phyloP scores from a whole-genome alignment of 1,140 invertebrate genomes.

The Sarcophaga bullata region DNA sequence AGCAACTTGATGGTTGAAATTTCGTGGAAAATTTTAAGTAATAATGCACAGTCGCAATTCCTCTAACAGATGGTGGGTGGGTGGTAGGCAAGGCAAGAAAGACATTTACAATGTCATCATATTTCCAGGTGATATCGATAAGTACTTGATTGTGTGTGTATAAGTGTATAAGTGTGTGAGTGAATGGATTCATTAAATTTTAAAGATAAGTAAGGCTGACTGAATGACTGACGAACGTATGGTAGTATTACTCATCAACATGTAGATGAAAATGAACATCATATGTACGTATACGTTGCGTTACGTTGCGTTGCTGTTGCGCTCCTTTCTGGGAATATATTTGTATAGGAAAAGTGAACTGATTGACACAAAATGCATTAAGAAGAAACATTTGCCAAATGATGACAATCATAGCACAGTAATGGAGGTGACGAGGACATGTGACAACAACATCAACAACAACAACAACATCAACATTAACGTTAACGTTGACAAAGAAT shows the following conservation, averaged over 20 bases:
- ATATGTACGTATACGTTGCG: not conserved
- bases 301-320: too few species aligned
- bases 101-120: too few species aligned
- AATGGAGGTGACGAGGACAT: too few species aligned
- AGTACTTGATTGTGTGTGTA: too few species aligned
- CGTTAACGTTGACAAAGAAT: too few species aligned
- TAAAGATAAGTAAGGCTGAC: not conserved
- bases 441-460: not conserved
- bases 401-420: not conserved
- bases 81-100: too few species aligned
- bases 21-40: too few species aligned
- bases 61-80: too few species aligned
- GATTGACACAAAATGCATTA: conserved; percentile 7
- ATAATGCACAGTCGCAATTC: too few species aligned
- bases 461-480: not conserved
- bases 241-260: not conserved
- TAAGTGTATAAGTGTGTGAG: not conserved
- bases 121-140: too few species aligned
- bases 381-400: not conserved
- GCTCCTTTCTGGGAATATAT: too few species aligned
- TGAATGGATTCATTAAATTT: conserved; percentile 4
- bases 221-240: not conserved
- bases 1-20: not conserved
- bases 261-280: not conserved
- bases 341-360: not conserved